A percentile compares a stretch with the other conserved stretches of the same genome.
These are phyloP conservation scores for Drosophila ezoana DNA, from an alignment of 2,888 invertebrate species.

Conservation along the genomic window DNA sequence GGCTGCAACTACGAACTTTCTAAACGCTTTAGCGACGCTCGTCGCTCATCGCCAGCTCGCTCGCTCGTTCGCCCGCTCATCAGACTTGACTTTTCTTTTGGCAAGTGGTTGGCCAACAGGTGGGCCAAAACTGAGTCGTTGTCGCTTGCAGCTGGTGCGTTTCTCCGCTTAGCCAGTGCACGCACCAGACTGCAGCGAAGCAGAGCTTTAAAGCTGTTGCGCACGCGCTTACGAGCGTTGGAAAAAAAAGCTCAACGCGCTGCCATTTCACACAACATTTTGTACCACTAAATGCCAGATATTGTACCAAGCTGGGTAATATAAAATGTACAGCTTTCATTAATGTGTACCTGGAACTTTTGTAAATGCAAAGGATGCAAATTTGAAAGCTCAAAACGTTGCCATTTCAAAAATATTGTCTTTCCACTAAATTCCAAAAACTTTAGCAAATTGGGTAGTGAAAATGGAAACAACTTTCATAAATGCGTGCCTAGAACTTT, in stretches of 20 bases:
- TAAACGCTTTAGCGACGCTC: slow-evolving; percentile 54
- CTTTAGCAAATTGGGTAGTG: too few relatives aligned
- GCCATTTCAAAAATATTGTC: too few relatives aligned
- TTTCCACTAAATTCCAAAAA: too few relatives aligned
- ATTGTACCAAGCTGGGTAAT: too few relatives aligned
- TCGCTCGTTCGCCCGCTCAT: slow-evolving; percentile 30
- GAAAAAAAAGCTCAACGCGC: not conserved
- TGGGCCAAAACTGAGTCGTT: slow-evolving; percentile 9
- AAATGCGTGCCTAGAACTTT: too few relatives aligned
- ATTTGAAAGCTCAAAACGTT: too few relatives aligned
- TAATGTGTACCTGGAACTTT: too few relatives aligned
- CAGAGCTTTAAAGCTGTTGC: slow-evolving; percentile 13
- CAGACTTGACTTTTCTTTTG: slow-evolving; percentile 34
- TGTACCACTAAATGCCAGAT: too few relatives aligned
- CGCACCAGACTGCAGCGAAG: slow-evolving; percentile 6
- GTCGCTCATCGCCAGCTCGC: slow-evolving; percentile 37
- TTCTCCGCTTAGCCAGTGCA: slow-evolving; percentile 28
- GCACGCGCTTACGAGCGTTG: not conserved
- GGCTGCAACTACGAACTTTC: slow-evolving; percentile 50
- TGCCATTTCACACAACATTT: not conserved
- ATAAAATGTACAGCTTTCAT: too few relatives aligned
- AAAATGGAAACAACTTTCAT: too few relatives aligned
- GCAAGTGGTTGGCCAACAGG: slow-evolving; percentile 48
- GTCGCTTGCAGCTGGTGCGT: not conserved
- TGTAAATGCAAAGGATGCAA: too few relatives aligned